A percentile compares a stretch with the other conserved stretches of the same genome.
These are phyloP conservation scores for Perognathus longimembris DNA, from an alignment of 2,113 vertebrate species.

Conservation along the genomic window DNA sequence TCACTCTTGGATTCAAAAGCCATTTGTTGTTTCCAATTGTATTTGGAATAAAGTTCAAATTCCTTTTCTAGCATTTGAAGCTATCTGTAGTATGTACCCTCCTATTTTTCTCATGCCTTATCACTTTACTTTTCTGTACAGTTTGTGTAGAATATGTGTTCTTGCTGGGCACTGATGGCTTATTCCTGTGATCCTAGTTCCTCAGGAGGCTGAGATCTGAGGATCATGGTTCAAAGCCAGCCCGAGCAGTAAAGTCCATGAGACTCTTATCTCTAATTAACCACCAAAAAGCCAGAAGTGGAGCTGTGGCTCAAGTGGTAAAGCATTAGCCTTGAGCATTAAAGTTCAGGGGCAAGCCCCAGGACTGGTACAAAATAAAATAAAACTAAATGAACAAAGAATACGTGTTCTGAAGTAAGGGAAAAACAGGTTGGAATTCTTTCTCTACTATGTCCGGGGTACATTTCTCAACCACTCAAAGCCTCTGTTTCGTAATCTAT, in stretches of 20 bases:
- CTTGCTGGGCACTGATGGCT: too few relatives aligned
- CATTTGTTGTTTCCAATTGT: conserved; percentile 52
- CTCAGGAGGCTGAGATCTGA: too few relatives aligned
- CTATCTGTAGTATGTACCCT: not conserved
- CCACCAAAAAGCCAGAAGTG: too few relatives aligned
- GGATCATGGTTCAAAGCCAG: too few relatives aligned
- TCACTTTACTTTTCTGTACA: not conserved
- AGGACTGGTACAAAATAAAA: not conserved
- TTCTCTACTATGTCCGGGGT: not conserved
- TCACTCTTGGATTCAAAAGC: conserved; percentile 60
- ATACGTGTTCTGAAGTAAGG: not conserved
- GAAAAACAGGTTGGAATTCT: not conserved
- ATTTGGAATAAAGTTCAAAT: conserved; percentile 73
- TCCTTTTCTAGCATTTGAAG: conserved; percentile 31
- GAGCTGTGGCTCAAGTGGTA: too few relatives aligned
- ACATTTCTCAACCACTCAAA: conserved; percentile 44
- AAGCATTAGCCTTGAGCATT: too few relatives aligned
- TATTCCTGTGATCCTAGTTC: too few relatives aligned
- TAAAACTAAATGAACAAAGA: not conserved
- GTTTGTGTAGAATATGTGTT: not conserved
- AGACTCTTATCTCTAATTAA: too few relatives aligned
- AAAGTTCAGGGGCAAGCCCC: not conserved
- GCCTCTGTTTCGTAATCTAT: conserved; percentile 14
- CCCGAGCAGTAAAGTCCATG: too few relatives aligned
- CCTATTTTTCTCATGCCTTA: not conserved